Evolutionary conservation across 1,140 invertebrate species (phyloP), one percentile per base, ranked within the genome.

Genomic region (Dicyema japonicum): DNA sequence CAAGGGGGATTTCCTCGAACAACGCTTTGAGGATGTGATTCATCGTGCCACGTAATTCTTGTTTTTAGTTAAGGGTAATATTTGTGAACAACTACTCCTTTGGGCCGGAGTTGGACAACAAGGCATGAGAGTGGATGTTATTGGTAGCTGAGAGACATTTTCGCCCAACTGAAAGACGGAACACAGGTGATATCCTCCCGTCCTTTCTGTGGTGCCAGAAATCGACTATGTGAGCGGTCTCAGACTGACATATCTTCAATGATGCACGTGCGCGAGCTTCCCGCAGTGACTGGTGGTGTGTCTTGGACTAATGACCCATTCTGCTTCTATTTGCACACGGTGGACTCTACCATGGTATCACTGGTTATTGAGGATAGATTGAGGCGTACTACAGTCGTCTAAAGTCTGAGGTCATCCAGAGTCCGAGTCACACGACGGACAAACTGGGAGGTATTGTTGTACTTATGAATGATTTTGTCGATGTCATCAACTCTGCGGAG

Each of bases 11-110:
- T 24, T 26, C 14, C 18, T 24, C 8, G 11, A 11, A 9, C n/a
- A 27, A 5, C 6, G 12, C 8, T 14, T 26, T 22, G 15, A 30
- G 4, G 24, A 24, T 13, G n/a, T 11, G 7, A 30, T 30, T n/a
- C 17, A 8, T 6, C 9, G n/a, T 15, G n/a, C 29, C 11, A 18
- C 22, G 19, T 26, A 31, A 12, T 33, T 30, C 17, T 15, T 31
- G 24, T 33, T 35, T 33, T 29, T 22, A 32, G 46, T 43, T 26
- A 34, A 56, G 51, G 19, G 69, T 90, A 40, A 74, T 90, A 24
- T 92, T 92, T 59, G 78, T 88, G 3, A 92, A 92, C 56, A 92
- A 92, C 58, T 90, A 82, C 59, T 78, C 80, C 19, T 90, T 92
- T 48, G 80, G 80, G 11, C 78, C 82, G 18, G 67, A 65, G 31